A percentile compares a stretch with the other conserved stretches of the same genome.
Evolutionary conservation across 2,797 vertebrate species (phyloP).

Genomic region (Lepidocolaptes lacrymiger): DNA sequence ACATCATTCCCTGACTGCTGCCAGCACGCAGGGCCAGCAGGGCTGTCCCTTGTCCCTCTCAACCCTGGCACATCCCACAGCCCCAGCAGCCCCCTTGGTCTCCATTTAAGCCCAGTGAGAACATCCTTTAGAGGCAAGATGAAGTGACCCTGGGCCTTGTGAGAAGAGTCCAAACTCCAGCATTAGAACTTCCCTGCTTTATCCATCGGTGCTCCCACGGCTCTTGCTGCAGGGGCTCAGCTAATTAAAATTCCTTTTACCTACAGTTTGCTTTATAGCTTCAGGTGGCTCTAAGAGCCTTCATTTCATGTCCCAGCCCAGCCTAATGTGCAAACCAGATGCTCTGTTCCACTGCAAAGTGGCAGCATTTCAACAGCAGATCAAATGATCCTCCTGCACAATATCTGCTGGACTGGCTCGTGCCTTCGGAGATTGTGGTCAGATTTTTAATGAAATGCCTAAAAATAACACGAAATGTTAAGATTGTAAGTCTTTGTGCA

Average conservation of each 20-base stretch:
- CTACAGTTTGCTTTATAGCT: constrained; percentile 57
- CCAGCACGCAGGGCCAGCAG: not conserved
- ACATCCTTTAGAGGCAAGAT: not conserved
- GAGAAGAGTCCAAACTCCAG: not conserved
- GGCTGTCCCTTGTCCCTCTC: not conserved
- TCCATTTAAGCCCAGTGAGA: not conserved
- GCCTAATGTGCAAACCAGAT: constrained; percentile 53
- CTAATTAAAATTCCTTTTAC: constrained; percentile 62
- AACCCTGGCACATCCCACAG: not conserved
- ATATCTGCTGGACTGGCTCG: not conserved
- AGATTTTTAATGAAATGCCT: not conserved
- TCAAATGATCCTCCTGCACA: constrained; percentile 16
- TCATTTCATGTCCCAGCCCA: constrained; percentile 24
- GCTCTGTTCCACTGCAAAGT: not conserved
- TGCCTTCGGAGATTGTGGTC: not conserved
- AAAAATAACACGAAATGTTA: not conserved
- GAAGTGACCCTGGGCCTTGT: not conserved
- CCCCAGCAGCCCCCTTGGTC: not conserved
- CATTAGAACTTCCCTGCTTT: not conserved
- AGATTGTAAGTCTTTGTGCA: not conserved
- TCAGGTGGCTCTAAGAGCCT: constrained; percentile 45
- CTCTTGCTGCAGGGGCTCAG: not conserved
- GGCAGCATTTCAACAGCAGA: constrained; percentile 27
- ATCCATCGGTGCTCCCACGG: not conserved
- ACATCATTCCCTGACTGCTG: not conserved